phyloP scores from a whole-genome alignment of 1,140 invertebrate species.

The Cherax quadricarinatus region DNA sequence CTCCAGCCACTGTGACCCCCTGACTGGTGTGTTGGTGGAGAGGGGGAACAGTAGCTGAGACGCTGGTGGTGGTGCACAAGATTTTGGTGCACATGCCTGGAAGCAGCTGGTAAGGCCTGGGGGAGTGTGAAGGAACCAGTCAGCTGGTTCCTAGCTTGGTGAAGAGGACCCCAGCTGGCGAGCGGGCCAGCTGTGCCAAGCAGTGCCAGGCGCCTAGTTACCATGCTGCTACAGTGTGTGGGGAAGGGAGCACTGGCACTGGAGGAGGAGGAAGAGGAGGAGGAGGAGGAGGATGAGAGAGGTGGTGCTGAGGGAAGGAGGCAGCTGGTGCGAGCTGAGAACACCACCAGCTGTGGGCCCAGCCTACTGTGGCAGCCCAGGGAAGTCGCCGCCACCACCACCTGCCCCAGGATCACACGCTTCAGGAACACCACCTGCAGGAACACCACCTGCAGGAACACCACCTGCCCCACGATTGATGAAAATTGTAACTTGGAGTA shows the following conservation, averaged over 20 bases:
- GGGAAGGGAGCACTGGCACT: background rate
- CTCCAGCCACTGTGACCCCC: background rate
- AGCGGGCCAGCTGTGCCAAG: background rate
- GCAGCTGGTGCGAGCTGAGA: background rate
- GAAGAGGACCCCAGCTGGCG: background rate
- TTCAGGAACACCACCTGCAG: constrained; percentile 22
- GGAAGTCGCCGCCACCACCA: background rate
- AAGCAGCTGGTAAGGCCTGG: background rate
- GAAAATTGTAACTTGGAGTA: constrained; percentile 39
- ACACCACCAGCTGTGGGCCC: background rate
- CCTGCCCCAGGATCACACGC: background rate
- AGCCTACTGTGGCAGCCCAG: background rate
- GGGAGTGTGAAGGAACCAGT: background rate
- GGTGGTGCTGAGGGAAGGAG: background rate
- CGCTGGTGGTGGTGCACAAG: background rate
- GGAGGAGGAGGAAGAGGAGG: background rate
- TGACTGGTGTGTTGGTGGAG: background rate
- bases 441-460: constrained; percentile 19
- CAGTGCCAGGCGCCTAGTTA: background rate
- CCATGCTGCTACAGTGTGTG: constrained; percentile 35
- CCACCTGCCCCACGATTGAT: constrained; percentile 30
- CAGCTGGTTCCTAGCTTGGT: constrained; percentile 15
- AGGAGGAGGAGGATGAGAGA: background rate
- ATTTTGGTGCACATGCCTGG: background rate
- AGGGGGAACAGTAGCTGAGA: background rate